Evolutionary conservation across 2,797 vertebrate species (phyloP).

Genomic region (Rhinichthys osculus): DNA sequence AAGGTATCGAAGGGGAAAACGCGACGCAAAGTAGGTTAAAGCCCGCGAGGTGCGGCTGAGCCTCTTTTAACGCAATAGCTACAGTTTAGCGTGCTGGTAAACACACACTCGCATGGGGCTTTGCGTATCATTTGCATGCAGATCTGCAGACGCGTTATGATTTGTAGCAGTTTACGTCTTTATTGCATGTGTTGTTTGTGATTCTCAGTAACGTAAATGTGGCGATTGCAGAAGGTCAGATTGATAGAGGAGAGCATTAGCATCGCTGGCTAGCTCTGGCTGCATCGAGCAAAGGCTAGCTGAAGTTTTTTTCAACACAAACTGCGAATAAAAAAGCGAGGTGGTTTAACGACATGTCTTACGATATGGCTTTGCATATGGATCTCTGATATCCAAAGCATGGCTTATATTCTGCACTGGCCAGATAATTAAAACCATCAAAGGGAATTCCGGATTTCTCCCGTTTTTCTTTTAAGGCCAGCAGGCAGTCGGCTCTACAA

Average conservation of each 20-base stretch:
- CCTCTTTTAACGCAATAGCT: slow-evolving; percentile 1
- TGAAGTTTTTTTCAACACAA: slow-evolving; percentile 46
- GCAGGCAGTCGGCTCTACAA: neutral
- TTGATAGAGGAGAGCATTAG: slow-evolving; percentile 50
- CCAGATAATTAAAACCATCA: neutral
- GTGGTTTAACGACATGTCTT: neutral
- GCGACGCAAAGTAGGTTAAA: slow-evolving; percentile 43
- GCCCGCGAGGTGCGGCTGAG: slow-evolving; percentile 8
- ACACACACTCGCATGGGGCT: neutral
- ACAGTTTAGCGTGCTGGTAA: slow-evolving; percentile 16
- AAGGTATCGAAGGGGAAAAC: slow-evolving; percentile 38
- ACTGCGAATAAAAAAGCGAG: slow-evolving; percentile 9
- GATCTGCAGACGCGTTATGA: slow-evolving; percentile 42
- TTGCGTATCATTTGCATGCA: slow-evolving; percentile 29
- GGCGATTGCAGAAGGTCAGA: neutral
- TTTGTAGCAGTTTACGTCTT: neutral
- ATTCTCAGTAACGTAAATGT: neutral
- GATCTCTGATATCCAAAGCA: neutral
- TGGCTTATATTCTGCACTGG: neutral
- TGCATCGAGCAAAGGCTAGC: slow-evolving; percentile 47
- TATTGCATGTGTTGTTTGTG: neutral
- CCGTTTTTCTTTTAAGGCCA: neutral
- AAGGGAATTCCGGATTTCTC: slow-evolving; percentile 7
- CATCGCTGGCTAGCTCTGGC: slow-evolving; percentile 40
- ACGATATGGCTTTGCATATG: neutral